Conservation (phyloP, 2,113 vertebrate species). For the Bettongia penicillata region DNA sequence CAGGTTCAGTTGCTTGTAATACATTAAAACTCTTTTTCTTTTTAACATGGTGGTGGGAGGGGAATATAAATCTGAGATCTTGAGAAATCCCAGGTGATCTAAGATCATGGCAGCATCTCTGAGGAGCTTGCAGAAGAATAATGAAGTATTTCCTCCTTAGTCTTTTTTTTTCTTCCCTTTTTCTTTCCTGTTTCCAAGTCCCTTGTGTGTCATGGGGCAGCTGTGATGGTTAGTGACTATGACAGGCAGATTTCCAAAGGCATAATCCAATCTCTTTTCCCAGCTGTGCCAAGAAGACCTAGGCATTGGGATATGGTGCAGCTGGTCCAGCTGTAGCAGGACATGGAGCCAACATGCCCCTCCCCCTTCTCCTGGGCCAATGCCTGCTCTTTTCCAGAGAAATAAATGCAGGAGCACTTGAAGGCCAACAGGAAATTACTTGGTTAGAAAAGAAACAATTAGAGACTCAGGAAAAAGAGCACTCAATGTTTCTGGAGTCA, state of each 20-base stretch:
- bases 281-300: not conserved
- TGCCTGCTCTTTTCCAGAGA: not conserved
- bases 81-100: not conserved
- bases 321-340: not conserved
- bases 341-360: not conserved
- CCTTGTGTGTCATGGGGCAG: not conserved
- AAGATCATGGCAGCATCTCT: not conserved
- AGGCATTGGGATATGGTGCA: not conserved
- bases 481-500: too few species aligned
- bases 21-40: not conserved
- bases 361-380: not conserved
- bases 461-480: not conserved
- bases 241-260: conserved; percentile 22
- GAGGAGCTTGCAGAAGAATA: not conserved
- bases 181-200: not conserved
- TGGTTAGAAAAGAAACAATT: not conserved
- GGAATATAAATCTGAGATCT: not conserved
- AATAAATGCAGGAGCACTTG: not conserved
- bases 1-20: not conserved
- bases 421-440: not conserved
- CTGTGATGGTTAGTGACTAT: not conserved
- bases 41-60: not conserved
- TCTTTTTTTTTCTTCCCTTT: not conserved
- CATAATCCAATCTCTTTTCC: conserved; percentile 35
- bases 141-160: not conserved